A percentile compares a stretch with the other conserved stretches of the same genome.
These are phyloP conservation scores for Ochotona princeps DNA, from an alignment of 2,113 vertebrate species.

Conservation along the genomic window DNA sequence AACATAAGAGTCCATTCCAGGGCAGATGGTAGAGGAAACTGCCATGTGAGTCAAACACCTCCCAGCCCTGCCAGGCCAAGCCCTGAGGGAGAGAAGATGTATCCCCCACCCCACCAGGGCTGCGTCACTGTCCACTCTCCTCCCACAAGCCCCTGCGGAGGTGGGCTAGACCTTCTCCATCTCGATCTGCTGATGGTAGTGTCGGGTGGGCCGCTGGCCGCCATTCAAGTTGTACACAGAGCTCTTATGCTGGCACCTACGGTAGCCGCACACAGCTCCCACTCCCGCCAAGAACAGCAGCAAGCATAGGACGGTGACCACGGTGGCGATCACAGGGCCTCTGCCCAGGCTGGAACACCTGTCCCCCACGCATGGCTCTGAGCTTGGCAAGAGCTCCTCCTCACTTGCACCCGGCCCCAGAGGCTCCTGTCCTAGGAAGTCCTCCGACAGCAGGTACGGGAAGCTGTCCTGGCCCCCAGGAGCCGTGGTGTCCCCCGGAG, in stretches of 20 bases:
- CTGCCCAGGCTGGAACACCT: slow-evolving; percentile 84
- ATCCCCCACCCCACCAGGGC: neutral
- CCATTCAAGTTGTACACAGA: slow-evolving; percentile 94
- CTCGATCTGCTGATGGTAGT: slow-evolving; percentile 94
- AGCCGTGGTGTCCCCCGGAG: slow-evolving; percentile 65
- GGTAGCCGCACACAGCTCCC: slow-evolving; percentile 92
- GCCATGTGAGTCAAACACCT: accelerated
- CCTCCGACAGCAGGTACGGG: slow-evolving; percentile 75
- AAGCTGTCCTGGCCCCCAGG: slow-evolving; percentile 71
- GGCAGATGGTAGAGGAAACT: neutral
- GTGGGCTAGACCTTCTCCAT: slow-evolving; percentile 92
- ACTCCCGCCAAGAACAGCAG: slow-evolving; percentile 84
- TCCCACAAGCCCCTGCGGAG: neutral
- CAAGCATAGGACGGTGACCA: slow-evolving; percentile 90
- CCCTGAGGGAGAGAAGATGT: neutral
- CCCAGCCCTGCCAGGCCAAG: neutral
- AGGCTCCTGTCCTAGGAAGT: slow-evolving; percentile 82
- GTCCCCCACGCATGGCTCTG: slow-evolving; percentile 83
- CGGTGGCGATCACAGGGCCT: slow-evolving; percentile 90
- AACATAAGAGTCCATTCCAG: neutral
- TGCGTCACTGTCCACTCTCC: neutral
- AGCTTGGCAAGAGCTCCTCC: slow-evolving; percentile 81
- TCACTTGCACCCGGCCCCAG: slow-evolving; percentile 86
- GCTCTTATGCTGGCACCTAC: slow-evolving; percentile 92
- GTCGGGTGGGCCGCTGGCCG: slow-evolving; percentile 89